Evolutionary conservation across 2,113 vertebrate genomes (phyloP), one percentile per base, ranked within the genome.

Genomic region (Salvelinus sp.): DNA sequence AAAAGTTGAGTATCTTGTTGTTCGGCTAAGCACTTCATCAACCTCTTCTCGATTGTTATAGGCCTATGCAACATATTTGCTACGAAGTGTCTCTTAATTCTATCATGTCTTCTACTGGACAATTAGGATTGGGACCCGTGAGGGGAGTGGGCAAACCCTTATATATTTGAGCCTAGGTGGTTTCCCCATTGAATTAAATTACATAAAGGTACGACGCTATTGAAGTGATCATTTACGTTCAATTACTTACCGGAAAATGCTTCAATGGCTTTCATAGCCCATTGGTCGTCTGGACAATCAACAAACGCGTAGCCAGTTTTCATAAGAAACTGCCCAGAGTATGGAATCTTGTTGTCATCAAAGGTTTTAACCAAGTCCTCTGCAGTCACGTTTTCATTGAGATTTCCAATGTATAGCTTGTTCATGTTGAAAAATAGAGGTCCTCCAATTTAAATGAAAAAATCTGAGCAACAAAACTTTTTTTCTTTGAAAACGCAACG

Each of bases 241-340:
- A 72, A 78, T 20, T 75, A 92, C 96, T 96, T 91, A 97, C 96
- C 96, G 76, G 96, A 97, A 89, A 97, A 94, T 82, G 95, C 94
- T 91, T 97, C 96, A 93, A 97, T 97, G 78, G 96, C 96, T 92
- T 96, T 97, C 95, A 97, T 96, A 70, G 96, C 96, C 93, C 96
- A 97, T 76, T 95, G 95, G 79, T 97, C 96, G 88, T 97, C 96
- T 60, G 96, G 96, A 91, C 96, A 97, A 81, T 97, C 96, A 91
- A 97, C 96, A 90, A 97, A 97, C 82, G 96, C 96, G 78, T 97
- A 97, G 83, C 96, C 96, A 81, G 93, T 95, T 77, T 97, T 97
- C 88, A 97, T 94, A 38, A 97, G 90, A 88, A 97, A 97, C 91
- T 95, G 95, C 81, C 96, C 96, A 81, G 94, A 92, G 92, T 95